Conservation (phyloP, 1,140 invertebrate species). For the Bathynomus jamesi region DNA sequence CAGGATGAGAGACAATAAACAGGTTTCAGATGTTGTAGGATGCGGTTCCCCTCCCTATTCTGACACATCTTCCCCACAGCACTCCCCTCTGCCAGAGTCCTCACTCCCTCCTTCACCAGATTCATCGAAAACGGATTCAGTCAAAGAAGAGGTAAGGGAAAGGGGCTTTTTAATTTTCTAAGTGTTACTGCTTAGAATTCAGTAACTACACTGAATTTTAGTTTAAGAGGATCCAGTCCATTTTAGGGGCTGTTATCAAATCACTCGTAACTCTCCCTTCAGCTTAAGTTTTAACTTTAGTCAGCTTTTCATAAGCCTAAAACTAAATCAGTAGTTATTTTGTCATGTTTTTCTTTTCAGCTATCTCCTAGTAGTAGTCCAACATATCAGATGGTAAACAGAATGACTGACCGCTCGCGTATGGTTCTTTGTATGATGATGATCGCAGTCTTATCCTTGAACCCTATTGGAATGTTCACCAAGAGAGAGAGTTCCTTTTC, state of each 20-base stretch:
- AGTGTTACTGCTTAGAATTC: too few relatives aligned
- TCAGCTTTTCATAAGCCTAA: too few relatives aligned
- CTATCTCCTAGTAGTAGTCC: conserved; percentile 18
- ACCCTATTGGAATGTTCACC: conserved; percentile 57
- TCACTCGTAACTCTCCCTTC: too few relatives aligned
- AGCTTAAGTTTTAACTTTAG: too few relatives aligned
- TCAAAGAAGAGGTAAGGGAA: conserved; percentile 15
- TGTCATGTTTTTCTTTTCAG: not conserved
- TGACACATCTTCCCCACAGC: conserved; percentile 32
- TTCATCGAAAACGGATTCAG: conserved; percentile 24
- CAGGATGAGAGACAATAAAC: conserved; percentile 25
- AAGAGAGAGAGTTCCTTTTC: not conserved
- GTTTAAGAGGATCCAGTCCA: too few relatives aligned
- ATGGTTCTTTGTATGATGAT: conserved; percentile 82
- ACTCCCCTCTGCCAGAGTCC: conserved; percentile 20
- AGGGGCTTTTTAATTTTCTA: not conserved
- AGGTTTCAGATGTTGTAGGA: not conserved
- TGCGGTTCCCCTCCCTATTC: conserved; percentile 37
- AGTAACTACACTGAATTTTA: too few relatives aligned
- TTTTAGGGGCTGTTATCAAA: too few relatives aligned
- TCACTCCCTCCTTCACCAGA: conserved; percentile 21
- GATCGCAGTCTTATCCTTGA: conserved; percentile 78
- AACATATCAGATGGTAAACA: conserved; percentile 45
- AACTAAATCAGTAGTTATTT: too few relatives aligned
- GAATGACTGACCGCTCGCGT: conserved; percentile 78